phyloP scores from a whole-genome alignment of 2,888 invertebrate species.

The Drosophila subquinaria region DNA sequence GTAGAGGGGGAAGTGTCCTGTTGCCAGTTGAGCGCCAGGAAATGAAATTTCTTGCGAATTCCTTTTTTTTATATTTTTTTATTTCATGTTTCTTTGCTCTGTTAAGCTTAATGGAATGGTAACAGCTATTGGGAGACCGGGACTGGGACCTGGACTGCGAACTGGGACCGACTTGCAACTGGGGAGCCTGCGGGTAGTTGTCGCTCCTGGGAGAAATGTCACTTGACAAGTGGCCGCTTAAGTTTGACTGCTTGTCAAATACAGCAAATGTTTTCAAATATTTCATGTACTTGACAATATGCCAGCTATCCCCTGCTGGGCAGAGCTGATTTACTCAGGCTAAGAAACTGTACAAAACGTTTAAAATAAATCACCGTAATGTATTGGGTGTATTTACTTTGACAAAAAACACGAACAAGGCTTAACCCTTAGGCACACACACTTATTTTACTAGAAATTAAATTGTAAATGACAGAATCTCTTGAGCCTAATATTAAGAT shows the following conservation, averaged over 20 bases:
- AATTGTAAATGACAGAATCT: not conserved
- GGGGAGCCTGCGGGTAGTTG: constrained; percentile 22
- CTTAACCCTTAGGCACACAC: constrained; percentile 36
- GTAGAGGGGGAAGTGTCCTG: constrained; percentile 19
- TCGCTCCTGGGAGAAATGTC: constrained; percentile 57
- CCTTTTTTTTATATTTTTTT: constrained; percentile 50
- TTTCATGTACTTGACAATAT: constrained; percentile 77
- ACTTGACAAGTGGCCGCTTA: constrained; percentile 77
- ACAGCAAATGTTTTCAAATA: constrained; percentile 79
- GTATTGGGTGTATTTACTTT: constrained; percentile 59
- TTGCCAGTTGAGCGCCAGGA: constrained; percentile 72
- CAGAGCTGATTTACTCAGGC: constrained; percentile 37
- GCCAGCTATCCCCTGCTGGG: constrained; percentile 26
- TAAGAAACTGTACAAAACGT: constrained; percentile 37
- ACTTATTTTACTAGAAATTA: constrained; percentile 4
- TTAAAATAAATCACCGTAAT: constrained; percentile 75
- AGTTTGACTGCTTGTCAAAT: constrained; percentile 80
- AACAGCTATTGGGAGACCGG: constrained; percentile 37
- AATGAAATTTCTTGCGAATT: constrained; percentile 78
- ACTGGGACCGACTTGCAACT: constrained; percentile 22
- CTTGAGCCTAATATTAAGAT: not conserved
- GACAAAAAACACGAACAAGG: constrained; percentile 29
- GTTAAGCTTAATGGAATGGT: constrained; percentile 60
- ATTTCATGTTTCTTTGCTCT: constrained; percentile 57
- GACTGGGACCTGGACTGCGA: constrained; percentile 3